Base-by-base conservation (phyloP, 2,113 vertebrate genomes). In the Acanthisitta chloris region DNA sequence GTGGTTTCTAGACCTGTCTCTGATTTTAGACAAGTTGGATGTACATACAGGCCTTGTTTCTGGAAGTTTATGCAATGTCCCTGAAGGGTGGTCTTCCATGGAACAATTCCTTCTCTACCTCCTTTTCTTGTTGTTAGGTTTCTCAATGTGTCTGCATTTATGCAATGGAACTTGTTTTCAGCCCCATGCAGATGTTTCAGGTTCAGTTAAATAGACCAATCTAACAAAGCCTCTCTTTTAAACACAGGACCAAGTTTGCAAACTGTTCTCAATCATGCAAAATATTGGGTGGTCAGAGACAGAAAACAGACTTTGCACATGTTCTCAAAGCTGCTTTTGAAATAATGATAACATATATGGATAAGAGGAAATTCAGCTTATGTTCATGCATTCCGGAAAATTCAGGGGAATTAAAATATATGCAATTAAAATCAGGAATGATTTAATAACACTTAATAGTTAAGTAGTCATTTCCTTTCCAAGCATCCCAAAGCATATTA, bases 381-480 rank as follows among this genome's bases (percentile, higher is more conserved):
- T 49, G 9, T 33, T 61, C 0, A 0, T 48, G 72, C 28, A 67
- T 74, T 84, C 88, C 0, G 0, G 72, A 67, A 94, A 90, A 86
- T 26, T 62, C 84, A 58, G 19, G 14, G 29, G 10, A 83, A 71
- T 86, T 90, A 67, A 86, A 81, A 84, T 48, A 64, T 20, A 46
- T 58, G 26, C 3, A 58, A 73, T 57, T 88, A 70, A 66, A 93
- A 81, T 42, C 49, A 92, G 43, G 33, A 73, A 55, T 8, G 77
- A 92, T 76, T 74, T 58, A 93, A 91, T 91, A 84, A 48, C 15
- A 45, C 28, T 87, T 88, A 82, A 33, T 58, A 62, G 18, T 36
- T 88, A 77, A 86, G 26, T 40, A 88, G 69, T 13, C 51, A 88
- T 93, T 94, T 96, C 72, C 46, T 78, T 86, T 74, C 38, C 52